Evolutionary conservation across 2,888 invertebrate species (phyloP), one percentile per base, ranked within the genome.

Genomic region (Gortyna flavago): DNA sequence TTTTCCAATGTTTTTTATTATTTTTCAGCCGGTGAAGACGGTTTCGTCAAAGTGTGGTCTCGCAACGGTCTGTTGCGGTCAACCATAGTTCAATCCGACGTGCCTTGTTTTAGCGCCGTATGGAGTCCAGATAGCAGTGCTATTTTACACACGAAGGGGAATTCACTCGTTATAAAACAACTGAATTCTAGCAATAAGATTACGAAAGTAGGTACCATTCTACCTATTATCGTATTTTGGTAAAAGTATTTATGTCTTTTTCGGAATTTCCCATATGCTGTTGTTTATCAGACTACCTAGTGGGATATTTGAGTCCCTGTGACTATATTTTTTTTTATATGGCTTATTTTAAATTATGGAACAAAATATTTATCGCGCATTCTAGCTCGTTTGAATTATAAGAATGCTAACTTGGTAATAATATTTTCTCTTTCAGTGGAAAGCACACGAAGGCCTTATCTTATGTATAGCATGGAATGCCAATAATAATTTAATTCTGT

Each of bases 41-140:
- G 99, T 3, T 97, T 98, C 77, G 98, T 99, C 4, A 99, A 99
- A 96, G 98, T 99, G 80, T 99, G 99, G 99, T 99, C 99, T 0
- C 97, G 99, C 67, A 99, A 98, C 90, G 99, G 99, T 25, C 98
- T 99, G 97, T 97, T 99, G 25, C 97, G 99, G 3, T 99, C 99
- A 0, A 97, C 99, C 2, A 97, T 99, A 66, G 98, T 98, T 87
- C 97, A 97, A 85, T 98, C 98, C 76, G 98, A 98, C 90, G 97
- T 97, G 73, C 98, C 99, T 0, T 98, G 99, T 77, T 98, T 99
- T 89, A 97, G 98, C 75, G 98, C 99, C 6, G 97, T 98, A 62
- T 99, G 99, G 98, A 97, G 98, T 72, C 98, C 98, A 0, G 98
- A 97, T 87, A 97, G 97, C 86, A 97, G 97, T 57, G 97, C 97